These are phyloP conservation scores for Microctonus hyperodae DNA, from an alignment of 2,888 invertebrate species.

Conservation along the genomic window DNA sequence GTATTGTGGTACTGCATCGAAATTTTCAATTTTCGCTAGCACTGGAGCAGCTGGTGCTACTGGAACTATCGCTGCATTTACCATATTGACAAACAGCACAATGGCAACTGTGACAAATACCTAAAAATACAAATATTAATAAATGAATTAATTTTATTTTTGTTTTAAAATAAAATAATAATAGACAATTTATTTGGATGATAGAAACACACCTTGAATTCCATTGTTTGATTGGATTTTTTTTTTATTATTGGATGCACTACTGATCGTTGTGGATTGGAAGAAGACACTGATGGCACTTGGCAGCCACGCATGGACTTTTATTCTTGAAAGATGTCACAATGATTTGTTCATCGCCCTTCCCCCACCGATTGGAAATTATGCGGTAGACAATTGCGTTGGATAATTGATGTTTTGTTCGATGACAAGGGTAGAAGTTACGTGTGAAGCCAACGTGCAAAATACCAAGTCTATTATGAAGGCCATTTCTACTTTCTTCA, in stretches of 20 bases:
- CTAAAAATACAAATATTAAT: constrained; percentile 56
- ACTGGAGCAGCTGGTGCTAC: constrained; percentile 38
- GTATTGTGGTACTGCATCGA: constrained; percentile 54
- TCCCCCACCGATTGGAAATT: constrained; percentile 32
- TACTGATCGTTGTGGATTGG: constrained; percentile 39
- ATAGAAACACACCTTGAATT: constrained; percentile 53
- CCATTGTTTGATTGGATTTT: constrained; percentile 38
- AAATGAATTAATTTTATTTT: constrained; percentile 59
- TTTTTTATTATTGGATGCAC: constrained; percentile 6
- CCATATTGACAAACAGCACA: constrained; percentile 58
- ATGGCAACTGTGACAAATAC: constrained; percentile 58
- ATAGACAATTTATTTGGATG: neutral
- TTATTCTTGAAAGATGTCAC: constrained; percentile 51
- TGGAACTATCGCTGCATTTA: constrained; percentile 63
- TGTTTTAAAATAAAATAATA: constrained; percentile 17
- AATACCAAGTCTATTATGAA: constrained; percentile 36
- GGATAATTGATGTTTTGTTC: constrained; percentile 10
- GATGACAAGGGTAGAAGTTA: constrained; percentile 44
- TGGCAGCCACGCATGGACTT: constrained; percentile 39
- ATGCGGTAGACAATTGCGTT: constrained; percentile 8
- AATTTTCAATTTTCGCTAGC: constrained; percentile 49
- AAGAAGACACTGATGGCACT: constrained; percentile 49
- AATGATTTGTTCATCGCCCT: constrained; percentile 41
- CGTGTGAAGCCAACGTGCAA: constrained; percentile 42
- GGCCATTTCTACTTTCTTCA: constrained; percentile 33